Evolutionary conservation across 2,888 invertebrate genomes (phyloP).

Genomic region (Ennomos quercinarius): DNA sequence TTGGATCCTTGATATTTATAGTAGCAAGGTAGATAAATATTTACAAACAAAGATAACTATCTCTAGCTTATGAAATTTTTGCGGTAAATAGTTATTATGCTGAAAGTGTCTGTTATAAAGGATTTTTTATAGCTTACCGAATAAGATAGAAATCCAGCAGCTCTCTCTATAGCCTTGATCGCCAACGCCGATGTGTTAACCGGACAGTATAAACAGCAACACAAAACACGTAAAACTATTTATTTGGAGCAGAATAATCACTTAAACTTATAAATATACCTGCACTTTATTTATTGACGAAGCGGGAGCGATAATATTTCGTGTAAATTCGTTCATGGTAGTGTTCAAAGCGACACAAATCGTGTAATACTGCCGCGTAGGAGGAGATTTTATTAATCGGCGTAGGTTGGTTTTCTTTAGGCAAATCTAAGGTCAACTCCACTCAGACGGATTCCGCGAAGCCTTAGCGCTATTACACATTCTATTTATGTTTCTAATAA

Average conservation of each 20-base stretch:
- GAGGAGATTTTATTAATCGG: slow-evolving; percentile 72
- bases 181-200: slow-evolving; percentile 16
- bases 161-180: slow-evolving; percentile 16
- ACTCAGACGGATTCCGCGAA: slow-evolving; percentile 54
- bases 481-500: slow-evolving; percentile 57
- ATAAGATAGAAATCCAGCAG: not conserved
- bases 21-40: slow-evolving; percentile 1
- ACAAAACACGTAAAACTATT: slow-evolving; percentile 20
- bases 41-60: slow-evolving; percentile 5
- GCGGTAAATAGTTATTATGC: too few species aligned
- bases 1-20: slow-evolving; percentile 3
- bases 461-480: slow-evolving; percentile 56
- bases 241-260: slow-evolving; percentile 36
- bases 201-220: slow-evolving; percentile 14
- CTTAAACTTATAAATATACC: slow-evolving; percentile 45
- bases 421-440: slow-evolving; percentile 71
- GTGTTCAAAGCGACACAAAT: slow-evolving; percentile 58
- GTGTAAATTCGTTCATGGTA: slow-evolving; percentile 62
- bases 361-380: slow-evolving; percentile 65
- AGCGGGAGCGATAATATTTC: slow-evolving; percentile 47
- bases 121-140: too few species aligned
- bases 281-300: slow-evolving; percentile 37
- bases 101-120: too few species aligned
- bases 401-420: slow-evolving; percentile 75
- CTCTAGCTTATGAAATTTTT: not conserved